Base-by-base conservation (phyloP, 2,113 vertebrate species). In the Oceanites oceanicus region DNA sequence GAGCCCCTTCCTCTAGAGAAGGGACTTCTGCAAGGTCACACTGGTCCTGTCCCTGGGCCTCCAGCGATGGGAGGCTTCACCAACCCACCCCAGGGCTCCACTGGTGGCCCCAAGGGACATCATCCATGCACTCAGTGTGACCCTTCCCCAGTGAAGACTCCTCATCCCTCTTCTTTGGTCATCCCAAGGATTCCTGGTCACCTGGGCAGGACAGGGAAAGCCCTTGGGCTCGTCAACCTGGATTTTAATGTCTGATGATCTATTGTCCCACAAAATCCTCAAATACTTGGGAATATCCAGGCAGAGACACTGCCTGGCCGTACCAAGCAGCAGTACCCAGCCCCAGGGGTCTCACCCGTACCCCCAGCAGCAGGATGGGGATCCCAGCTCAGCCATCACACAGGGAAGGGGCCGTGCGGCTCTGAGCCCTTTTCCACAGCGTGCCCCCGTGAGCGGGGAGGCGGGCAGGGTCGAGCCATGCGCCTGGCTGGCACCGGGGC, bases 391-490 rank as follows among this genome's bases (percentile, higher is more conserved):
- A 42, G 17, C 77, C 9, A 1, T 32, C 7, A 0, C 42, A 8
- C 44, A 22, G 1, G 18, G 47, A n/a, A 1, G 15, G 58, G 17
- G n/a, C 45, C 40, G 5, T 9, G 1, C 6, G 20, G 45, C 74
- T 71, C 65, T 0, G 0, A 49, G 22, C 70, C 79, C 61, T 55
- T 32, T 44, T 6, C 62, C 53, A 11, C 0, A 0, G 9, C 0
- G 0, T n/a, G 7, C 8, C 29, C 13, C 47, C 47, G 26, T 0
- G 1, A 27, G 25, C 1, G 0, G 59, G 58, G 36, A 56, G 45
- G 26, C 2, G 7, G 30, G 15, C 65, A 61, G 66, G 56, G 36
- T 23, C 0, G 0, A 71, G 56, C 71, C 50, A 12, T 0, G 0
- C 14, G 9, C 72, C 84, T 1, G 0, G 32, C 59, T 75, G 76